Conservation (phyloP, 1,140 invertebrate genomes). For the Drosophila serrata region DNA sequence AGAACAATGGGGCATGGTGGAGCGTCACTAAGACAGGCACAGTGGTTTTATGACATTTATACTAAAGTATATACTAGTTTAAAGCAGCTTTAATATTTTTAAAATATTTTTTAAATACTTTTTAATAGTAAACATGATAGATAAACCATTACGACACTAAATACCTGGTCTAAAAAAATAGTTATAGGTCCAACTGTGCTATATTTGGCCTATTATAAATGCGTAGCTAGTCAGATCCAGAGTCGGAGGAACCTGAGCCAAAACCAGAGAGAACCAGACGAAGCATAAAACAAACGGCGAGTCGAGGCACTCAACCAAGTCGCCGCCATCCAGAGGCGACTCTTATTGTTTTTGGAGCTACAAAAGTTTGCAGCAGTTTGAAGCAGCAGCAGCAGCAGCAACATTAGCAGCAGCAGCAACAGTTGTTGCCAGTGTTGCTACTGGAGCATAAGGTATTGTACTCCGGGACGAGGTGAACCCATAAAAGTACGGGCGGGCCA, state of each 20-base stretch:
- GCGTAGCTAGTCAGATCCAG: constrained; percentile 58
- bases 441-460: constrained; percentile 71
- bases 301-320: constrained; percentile 79
- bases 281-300: constrained; percentile 79
- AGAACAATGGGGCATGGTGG: constrained; percentile 70
- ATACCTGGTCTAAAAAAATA: too few relatives aligned
- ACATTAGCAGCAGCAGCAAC: constrained; percentile 48
- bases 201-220: constrained; percentile 73
- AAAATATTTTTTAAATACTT: too few relatives aligned
- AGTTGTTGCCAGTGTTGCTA: constrained; percentile 54
- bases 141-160: background rate
- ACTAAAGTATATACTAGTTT: background rate
- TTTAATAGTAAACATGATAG: background rate
- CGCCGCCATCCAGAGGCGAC: constrained; percentile 44
- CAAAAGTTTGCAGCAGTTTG: constrained; percentile 37
- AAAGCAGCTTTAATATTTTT: too few relatives aligned
- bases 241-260: constrained; percentile 51
- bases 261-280: constrained; percentile 62
- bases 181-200: constrained; percentile 46
- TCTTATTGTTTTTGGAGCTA: constrained; percentile 65
- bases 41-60: constrained; percentile 11
- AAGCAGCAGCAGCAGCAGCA: constrained; percentile 59
- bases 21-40: constrained; percentile 30
- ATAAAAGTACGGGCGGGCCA: constrained; percentile 79
- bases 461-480: constrained; percentile 62